phyloP scores from a whole-genome alignment of 2,113 vertebrate genomes.

The Anas platyrhynchos region DNA sequence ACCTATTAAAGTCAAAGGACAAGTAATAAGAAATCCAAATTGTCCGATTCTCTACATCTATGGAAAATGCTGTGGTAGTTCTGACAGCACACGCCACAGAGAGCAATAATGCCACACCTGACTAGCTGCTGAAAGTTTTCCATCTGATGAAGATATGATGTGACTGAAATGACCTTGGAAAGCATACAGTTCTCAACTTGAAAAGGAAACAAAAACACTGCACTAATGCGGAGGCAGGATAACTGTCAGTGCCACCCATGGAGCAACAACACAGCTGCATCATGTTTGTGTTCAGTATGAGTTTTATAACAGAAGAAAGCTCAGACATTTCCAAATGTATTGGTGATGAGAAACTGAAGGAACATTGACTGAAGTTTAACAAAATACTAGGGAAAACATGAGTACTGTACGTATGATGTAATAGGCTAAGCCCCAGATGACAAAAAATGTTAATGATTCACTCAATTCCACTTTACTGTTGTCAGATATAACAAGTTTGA shows the following conservation, averaged over 20 bases:
- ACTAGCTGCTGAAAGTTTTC: background rate
- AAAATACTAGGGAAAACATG: background rate
- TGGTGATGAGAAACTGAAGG: background rate
- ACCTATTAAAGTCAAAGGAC: background rate
- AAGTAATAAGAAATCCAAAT: background rate
- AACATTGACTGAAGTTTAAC: background rate
- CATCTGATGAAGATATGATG: background rate
- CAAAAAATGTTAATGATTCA: background rate
- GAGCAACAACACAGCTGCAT: slow-evolving; percentile 32
- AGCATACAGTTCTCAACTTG: background rate
- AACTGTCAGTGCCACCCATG: slow-evolving; percentile 10
- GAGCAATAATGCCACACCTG: background rate
- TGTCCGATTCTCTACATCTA: background rate
- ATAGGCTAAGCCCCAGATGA: background rate
- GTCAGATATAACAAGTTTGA: background rate
- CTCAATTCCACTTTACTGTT: background rate
- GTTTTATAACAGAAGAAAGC: background rate
- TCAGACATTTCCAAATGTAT: background rate
- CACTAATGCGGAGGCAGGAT: background rate
- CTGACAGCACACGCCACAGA: background rate
- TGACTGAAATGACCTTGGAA: background rate
- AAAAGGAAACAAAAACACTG: background rate
- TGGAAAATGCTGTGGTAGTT: background rate
- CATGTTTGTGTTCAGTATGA: background rate
- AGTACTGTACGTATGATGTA: background rate